Evolutionary conservation across 1,140 invertebrate species (phyloP).

Genomic region (Galendromus occidentalis): DNA sequence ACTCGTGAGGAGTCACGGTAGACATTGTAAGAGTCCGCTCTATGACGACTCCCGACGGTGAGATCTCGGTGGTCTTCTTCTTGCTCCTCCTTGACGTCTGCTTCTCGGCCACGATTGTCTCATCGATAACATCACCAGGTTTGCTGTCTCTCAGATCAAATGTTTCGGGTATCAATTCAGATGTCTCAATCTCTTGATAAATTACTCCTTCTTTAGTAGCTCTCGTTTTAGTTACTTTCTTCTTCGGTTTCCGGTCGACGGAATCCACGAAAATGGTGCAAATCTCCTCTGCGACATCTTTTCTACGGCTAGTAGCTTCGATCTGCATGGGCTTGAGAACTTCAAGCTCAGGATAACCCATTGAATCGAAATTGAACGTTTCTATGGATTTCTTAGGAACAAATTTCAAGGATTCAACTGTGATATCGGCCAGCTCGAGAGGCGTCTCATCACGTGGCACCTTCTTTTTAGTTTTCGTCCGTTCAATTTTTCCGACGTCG

Average conservation of each 20-base stretch:
- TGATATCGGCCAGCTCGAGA: neutral
- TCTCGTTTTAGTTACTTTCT: neutral
- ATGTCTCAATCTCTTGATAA: neutral
- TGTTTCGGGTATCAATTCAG: neutral
- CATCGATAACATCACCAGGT: neutral
- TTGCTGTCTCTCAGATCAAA: neutral
- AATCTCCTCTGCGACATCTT: neutral
- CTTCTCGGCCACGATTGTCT: too few relatives aligned
- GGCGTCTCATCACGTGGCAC: too few relatives aligned
- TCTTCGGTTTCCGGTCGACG: neutral
- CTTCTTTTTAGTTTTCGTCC: neutral
- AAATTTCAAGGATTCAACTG: neutral
- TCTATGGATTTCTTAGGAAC: neutral
- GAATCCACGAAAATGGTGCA: neutral
- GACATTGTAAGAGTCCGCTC: neutral
- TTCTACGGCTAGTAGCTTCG: neutral
- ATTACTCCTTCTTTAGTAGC: neutral
- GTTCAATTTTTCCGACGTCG: neutral
- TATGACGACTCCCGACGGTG: neutral
- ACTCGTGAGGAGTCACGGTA: neutral
- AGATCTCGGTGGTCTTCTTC: neutral
- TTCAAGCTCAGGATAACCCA: neutral
- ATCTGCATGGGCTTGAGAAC: neutral
- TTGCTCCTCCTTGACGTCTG: neutral
- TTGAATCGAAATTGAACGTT: neutral